Base-by-base conservation (phyloP, 1,140 invertebrate genomes). In the Trichogramma pretiosum region DNA sequence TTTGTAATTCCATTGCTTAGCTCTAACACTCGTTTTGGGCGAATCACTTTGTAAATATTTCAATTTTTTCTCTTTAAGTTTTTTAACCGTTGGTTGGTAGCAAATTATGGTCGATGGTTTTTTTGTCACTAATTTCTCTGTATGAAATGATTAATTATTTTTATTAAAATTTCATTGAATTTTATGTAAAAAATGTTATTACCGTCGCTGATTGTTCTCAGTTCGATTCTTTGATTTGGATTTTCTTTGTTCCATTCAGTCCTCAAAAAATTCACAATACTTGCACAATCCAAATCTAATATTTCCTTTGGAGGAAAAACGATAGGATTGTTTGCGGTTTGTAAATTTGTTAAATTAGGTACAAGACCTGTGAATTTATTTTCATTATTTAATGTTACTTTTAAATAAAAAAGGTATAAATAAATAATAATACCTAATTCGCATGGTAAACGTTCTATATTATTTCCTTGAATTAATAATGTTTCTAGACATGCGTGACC, bases 381-480 rank as follows among this genome's bases (percentile, higher is more conserved):
- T 24, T 30, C 11, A 44, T 18, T 24, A 44, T 30, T 23, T 32
- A 2, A 46, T 19, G 33, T 50, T 47, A 34, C 24, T 24, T 36
- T 45, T n/a, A 51, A 13, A 16, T 23, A 14, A 22, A 34, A 32
- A 40, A 37, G 21, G 9, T 39, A 17, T 19, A 35, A 39, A 18
- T 32, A 2, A 37, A 30, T 17, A 47, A n/a, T 46, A 14, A 68
- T 74, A 54, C 78, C 73, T 18, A 80, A 54, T 64, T 78, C 77
- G 18, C 75, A 54, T 0, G 77, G 78, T 39, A 81, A 55, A 53
- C 60, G 56, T 26, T 71, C 60, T 24, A 81, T 56, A 53, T 68
- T 62, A 61, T 81, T 81, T 52, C 73, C 72, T 61, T 77, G 68
- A 36, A 81, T 52, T 23, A 81, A 62, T 39, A 80, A 60, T 28